These are phyloP conservation scores for Argynnis bischoffii DNA, from an alignment of 2,888 invertebrate genomes.

Conservation along the genomic window DNA sequence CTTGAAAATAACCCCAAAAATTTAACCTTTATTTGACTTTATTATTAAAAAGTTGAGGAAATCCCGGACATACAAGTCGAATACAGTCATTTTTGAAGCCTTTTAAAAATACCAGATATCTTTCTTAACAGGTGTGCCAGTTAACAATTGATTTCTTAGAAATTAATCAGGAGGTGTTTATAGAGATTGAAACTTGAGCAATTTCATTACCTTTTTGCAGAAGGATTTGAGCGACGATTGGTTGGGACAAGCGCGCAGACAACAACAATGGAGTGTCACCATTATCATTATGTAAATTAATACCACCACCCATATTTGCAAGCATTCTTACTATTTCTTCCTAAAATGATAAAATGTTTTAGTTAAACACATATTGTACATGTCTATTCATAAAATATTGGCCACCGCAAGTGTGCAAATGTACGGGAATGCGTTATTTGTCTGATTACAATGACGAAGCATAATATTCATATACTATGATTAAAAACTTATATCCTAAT, in stretches of 20 bases:
- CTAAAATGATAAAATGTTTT: slow-evolving; percentile 48
- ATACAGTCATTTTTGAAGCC: no score
- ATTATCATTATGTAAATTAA: slow-evolving; percentile 84
- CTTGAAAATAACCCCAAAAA: background rate
- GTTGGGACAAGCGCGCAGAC: slow-evolving; percentile 76
- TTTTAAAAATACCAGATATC: background rate
- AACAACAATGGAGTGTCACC: slow-evolving; percentile 87
- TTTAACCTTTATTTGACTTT: no score
- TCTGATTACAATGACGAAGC: no score
- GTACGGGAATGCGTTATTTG: no score
- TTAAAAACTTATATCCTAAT: no score
- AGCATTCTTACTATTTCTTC: slow-evolving; percentile 81
- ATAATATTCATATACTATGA: no score
- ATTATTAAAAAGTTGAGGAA: no score
- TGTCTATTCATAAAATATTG: background rate
- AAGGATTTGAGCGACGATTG: slow-evolving; percentile 77
- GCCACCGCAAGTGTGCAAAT: no score
- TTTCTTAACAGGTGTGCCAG: no score
- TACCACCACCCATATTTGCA: slow-evolving; percentile 78
- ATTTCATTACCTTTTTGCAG: slow-evolving; percentile 76
- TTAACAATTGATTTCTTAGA: no score
- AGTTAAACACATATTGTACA: background rate
- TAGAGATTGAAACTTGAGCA: background rate
- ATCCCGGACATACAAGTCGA: no score
- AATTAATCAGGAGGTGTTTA: no score